These are phyloP conservation scores for Cuculus canorus DNA, from an alignment of 2,797 vertebrate species.

Conservation along the genomic window DNA sequence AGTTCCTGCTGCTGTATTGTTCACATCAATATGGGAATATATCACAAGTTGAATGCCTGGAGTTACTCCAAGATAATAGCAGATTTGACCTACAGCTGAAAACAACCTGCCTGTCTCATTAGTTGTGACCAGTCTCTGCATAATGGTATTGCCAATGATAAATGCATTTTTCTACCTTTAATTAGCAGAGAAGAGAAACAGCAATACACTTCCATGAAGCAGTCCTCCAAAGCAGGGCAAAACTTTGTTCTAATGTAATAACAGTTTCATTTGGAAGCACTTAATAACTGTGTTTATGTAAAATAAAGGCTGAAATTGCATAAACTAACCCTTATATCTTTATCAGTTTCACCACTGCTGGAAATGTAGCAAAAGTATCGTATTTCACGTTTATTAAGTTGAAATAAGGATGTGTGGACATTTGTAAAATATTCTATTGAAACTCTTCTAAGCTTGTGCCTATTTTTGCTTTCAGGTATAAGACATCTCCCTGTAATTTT, in stretches of 20 bases:
- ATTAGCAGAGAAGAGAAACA: not conserved
- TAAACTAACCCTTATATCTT: not conserved
- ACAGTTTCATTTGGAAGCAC: not conserved
- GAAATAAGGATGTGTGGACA: not conserved
- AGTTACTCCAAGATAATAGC: not conserved
- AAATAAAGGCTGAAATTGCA: not conserved
- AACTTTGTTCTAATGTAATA: not conserved
- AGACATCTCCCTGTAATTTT: not conserved
- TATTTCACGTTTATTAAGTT: not conserved
- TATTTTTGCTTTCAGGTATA: not conserved
- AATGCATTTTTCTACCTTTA: not conserved
- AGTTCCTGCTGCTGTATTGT: not conserved
- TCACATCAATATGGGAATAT: not conserved
- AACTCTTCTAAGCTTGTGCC: not conserved
- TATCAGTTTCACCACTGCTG: not conserved
- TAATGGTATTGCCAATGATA: not conserved
- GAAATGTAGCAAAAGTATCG: not conserved
- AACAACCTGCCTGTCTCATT: not conserved
- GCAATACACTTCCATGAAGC: not conserved
- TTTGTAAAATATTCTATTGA: not conserved
- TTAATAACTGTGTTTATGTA: not conserved
- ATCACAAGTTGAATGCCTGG: not conserved
- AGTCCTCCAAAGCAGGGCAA: not conserved
- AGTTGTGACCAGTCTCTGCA: not conserved
- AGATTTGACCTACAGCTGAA: not conserved